phyloP scores from a whole-genome alignment of 2,888 invertebrate genomes.

The Rhopalosiphum nymphaeae region DNA sequence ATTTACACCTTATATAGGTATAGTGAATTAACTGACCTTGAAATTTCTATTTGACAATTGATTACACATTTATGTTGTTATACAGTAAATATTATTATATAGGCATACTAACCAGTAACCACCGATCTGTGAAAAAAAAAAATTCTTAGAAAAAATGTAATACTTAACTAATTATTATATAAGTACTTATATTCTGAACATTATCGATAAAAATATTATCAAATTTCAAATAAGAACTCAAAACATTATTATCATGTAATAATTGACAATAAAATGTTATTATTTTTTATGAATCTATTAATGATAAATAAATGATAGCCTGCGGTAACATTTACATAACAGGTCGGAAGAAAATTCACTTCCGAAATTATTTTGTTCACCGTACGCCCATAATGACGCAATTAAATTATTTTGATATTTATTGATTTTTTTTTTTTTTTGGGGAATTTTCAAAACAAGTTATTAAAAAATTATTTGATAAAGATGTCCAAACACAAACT shows the following conservation, averaged over 20 bases:
- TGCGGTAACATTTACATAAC: slow-evolving; percentile 42
- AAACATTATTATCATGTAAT: background rate
- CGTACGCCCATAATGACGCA: background rate
- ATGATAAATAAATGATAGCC: too few species aligned
- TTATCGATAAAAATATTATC: background rate
- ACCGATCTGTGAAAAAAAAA: background rate
- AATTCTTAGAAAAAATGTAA: background rate
- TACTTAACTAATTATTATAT: background rate
- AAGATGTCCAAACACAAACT: background rate
- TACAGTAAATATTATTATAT: background rate
- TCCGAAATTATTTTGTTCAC: slow-evolving; percentile 31
- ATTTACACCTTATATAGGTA: background rate
- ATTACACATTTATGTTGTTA: background rate
- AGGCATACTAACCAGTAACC: background rate
- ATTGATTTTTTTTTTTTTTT: slow-evolving; percentile 15
- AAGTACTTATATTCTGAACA: background rate
- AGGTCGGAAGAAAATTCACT: slow-evolving; percentile 20
- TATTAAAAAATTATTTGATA: background rate
- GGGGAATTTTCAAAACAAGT: slow-evolving; percentile 3
- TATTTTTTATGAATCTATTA: background rate
- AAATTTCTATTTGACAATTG: background rate
- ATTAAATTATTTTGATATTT: slow-evolving; percentile 4
- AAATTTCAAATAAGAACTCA: background rate
- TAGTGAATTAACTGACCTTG: slow-evolving; percentile 14
- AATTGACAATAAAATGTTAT: background rate